phyloP scores from a whole-genome alignment of 2,797 vertebrate species.

The Percopsis omiscomaycus region DNA sequence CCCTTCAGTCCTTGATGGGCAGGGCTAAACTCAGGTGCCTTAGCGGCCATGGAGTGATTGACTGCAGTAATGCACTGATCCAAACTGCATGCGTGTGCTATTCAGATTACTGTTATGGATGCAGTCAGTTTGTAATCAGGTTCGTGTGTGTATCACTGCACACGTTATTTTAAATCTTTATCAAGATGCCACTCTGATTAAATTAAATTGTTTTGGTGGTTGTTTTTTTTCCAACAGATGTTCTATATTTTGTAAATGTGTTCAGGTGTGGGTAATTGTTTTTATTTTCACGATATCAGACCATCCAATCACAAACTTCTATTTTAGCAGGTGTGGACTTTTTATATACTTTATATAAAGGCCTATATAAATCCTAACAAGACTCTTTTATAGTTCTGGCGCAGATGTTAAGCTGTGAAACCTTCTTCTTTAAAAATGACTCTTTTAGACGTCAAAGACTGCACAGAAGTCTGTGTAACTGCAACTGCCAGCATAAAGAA shows the following conservation, averaged over 20 bases:
- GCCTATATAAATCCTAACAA: no score
- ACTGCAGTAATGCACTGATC: neutral
- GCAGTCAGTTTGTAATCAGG: neutral
- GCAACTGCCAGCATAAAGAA: no score
- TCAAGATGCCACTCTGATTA: slow-evolving; percentile 7
- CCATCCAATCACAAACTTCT: neutral
- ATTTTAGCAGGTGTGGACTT: neutral
- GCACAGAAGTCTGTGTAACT: no score
- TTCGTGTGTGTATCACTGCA: neutral
- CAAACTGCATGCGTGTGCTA: neutral
- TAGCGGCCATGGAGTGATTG: slow-evolving; percentile 27
- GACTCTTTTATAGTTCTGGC: no score
- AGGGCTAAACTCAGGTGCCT: slow-evolving; percentile 64
- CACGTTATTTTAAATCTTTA: neutral
- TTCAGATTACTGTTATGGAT: neutral
- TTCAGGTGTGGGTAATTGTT: neutral
- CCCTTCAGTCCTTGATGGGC: slow-evolving; percentile 26
- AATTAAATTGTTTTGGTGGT: slow-evolving; percentile 18
- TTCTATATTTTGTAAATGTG: slow-evolving; percentile 37
- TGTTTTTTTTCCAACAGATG: slow-evolving; percentile 37
- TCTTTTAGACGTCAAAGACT: no score
- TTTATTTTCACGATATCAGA: neutral
- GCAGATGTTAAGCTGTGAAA: no score
- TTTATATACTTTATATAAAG: no score
- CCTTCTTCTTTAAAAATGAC: no score